Base-by-base conservation (phyloP, 2,888 invertebrate species). In the Scaptomyza flava region DNA sequence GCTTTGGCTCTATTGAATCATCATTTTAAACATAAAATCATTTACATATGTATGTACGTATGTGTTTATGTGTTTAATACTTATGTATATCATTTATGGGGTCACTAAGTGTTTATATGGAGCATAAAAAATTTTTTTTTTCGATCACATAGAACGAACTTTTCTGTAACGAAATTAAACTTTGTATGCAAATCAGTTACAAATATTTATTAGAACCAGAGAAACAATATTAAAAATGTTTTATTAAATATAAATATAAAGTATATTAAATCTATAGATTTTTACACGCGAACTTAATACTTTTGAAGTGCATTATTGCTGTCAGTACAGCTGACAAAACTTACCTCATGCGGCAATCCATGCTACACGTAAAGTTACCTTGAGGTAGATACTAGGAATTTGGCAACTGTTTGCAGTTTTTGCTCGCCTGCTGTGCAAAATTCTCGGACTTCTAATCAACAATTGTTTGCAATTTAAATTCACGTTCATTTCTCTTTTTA, bases 391-490 rank as follows among this genome's bases (percentile, higher is more conserved):
- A 17, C 17, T 17, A 7, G 31, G 14, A 42, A 20, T 47, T 36
- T 34, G 36, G 46, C 52, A 62, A 62, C 46, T 46, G 52, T 50
- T 57, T 47, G 54, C 38, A 17, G 34, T 57, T 56, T 38, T 45
- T 41, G 59, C 17, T 71, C 48, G n/a, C 34, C 67, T 76, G 77
- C 79, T 81, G 79, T 62, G 67, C 59, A 65, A 56, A 73, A 72
- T 68, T 65, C 45, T 38, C 65, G 79, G 79, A 76, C 76, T 66
- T 64, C 66, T 74, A 81, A 84, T 72, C 85, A 78, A 59, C 70
- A 82, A 75, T 65, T 80, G 80, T 81, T 81, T 85, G 75, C 85
- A 65, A 67, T 81, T 75, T 66, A 72, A 81, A 85, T 81, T 81
- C 62, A 63, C 79, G 60, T 46, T 71, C 14, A 56, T 46, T 41